phyloP scores from a whole-genome alignment of 2,113 vertebrate species.

The Alethe castanea region DNA sequence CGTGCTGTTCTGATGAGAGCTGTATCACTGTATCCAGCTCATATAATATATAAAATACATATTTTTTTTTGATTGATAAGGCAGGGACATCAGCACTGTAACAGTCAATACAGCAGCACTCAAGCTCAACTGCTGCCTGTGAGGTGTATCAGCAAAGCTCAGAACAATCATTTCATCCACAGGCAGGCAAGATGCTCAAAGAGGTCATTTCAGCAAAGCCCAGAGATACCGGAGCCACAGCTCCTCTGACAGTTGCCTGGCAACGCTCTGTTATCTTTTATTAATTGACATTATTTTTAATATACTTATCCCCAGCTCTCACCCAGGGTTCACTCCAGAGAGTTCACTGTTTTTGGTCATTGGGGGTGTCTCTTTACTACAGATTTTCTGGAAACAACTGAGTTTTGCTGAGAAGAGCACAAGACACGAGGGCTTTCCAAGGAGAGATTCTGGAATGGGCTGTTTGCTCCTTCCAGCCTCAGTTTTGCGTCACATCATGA shows the following conservation, averaged over 20 bases:
- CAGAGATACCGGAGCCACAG: background rate
- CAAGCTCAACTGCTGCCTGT: background rate
- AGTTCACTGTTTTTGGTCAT: background rate
- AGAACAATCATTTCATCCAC: background rate
- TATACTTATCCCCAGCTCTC: background rate
- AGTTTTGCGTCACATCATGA: accelerated
- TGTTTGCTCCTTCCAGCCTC: background rate
- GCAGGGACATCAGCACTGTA: background rate
- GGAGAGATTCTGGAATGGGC: background rate
- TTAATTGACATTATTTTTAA: background rate
- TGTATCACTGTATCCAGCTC: background rate
- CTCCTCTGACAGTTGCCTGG: background rate
- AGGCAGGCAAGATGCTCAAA: background rate
- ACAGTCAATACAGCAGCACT: background rate
- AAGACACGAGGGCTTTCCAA: background rate
- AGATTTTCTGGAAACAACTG: background rate
- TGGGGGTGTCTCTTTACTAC: background rate
- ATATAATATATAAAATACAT: no score
- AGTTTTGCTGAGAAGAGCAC: background rate
- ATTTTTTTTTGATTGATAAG: background rate
- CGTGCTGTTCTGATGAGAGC: background rate
- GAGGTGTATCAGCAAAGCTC: background rate
- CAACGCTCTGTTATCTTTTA: background rate
- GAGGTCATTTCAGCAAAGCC: slow-evolving; percentile 12
- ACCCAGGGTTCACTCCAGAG: background rate